Conservation (phyloP, 37 sponge, comb jelly and placozoan species). For the Cliona cf. orientalis region DNA sequence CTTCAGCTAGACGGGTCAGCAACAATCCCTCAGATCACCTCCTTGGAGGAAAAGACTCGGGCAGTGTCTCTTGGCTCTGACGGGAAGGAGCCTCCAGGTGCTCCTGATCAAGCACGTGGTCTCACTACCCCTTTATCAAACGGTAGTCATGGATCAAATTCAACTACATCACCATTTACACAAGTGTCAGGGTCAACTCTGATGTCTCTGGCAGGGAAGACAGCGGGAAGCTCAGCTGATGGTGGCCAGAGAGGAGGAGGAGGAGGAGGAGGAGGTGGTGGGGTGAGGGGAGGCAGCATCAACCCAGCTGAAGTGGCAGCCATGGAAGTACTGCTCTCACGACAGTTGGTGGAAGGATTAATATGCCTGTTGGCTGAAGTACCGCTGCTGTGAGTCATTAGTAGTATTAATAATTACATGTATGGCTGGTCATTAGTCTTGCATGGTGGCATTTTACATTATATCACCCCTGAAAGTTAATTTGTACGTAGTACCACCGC, state of each 20-base stretch:
- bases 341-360: conserved; percentile 49
- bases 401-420: background rate
- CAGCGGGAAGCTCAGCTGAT: conserved; percentile 1
- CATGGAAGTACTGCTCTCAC: conserved; percentile 35
- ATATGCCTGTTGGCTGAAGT: conserved; percentile 27
- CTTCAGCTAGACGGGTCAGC: conserved; percentile 56
- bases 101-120: background rate
- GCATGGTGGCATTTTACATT: too few species aligned
- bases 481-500: too few species aligned
- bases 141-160: background rate
- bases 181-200: background rate
- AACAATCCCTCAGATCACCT: conserved; percentile 28
- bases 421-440: too few species aligned
- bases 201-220: conserved; percentile 4
- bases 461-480: too few species aligned
- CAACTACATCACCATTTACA: too few species aligned
- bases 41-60: background rate
- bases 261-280: background rate
- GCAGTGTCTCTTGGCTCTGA: background rate
- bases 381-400: conserved; percentile 49
- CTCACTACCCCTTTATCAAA: background rate
- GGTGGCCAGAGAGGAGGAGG: background rate
- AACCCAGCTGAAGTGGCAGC: conserved; percentile 23
- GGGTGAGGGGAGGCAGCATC: background rate
- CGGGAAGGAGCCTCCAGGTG: background rate